Conservation (phyloP, 2,797 vertebrate genomes). For the Lutjanus campechanus region DNA sequence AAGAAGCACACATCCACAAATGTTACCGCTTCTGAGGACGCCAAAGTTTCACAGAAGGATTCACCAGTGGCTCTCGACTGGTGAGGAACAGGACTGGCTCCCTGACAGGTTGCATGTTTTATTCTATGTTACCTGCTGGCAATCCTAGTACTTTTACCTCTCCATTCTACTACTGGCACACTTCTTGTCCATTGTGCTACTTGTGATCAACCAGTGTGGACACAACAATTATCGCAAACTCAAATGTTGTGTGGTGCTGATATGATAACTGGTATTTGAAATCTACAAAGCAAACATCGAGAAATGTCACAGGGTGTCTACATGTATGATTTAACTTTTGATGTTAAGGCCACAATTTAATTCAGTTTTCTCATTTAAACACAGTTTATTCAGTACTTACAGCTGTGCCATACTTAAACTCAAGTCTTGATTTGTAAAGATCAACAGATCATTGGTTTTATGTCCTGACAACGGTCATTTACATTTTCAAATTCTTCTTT, state of each 20-base stretch:
- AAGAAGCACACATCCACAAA: slow-evolving; percentile 16
- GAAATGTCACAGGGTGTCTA: not conserved
- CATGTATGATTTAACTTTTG: too few species aligned
- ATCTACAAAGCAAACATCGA: not conserved
- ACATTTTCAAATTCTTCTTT: too few species aligned
- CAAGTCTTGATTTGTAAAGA: too few species aligned
- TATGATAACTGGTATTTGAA: not conserved
- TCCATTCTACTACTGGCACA: not conserved
- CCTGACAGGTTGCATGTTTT: not conserved
- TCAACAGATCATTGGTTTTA: too few species aligned
- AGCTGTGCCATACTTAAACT: too few species aligned
- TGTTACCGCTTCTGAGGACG: not conserved
- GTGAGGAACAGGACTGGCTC: not conserved
- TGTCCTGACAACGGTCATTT: too few species aligned
- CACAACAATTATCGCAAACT: not conserved
- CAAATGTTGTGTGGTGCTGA: not conserved
- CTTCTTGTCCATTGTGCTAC: not conserved
- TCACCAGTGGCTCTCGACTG: not conserved
- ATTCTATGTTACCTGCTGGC: not conserved
- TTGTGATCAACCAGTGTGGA: not conserved
- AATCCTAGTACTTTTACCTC: not conserved
- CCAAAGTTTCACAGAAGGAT: not conserved
- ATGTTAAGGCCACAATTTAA: too few species aligned
- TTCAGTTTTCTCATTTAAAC: too few species aligned
- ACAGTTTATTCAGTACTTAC: too few species aligned